Conservation (phyloP, 1,140 invertebrate species). For the Globodera ellingtonae region DNA sequence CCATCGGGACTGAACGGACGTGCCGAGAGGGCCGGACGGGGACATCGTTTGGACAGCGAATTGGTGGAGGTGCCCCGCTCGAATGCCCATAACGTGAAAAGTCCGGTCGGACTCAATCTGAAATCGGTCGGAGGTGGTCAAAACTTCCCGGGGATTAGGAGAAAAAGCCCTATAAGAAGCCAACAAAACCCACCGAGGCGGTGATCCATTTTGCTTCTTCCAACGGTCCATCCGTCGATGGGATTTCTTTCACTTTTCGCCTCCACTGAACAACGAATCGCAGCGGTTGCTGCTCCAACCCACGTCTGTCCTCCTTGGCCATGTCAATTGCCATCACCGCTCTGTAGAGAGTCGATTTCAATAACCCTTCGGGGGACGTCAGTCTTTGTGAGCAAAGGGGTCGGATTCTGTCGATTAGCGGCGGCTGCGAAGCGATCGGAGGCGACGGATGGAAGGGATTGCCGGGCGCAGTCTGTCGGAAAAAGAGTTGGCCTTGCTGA, state of each 20-base stretch:
- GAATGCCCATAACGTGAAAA: slow-evolving; percentile 44
- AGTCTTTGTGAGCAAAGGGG: slow-evolving; percentile 20
- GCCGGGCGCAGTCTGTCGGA: neutral
- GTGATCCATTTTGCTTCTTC: slow-evolving; percentile 53
- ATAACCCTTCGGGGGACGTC: slow-evolving; percentile 4
- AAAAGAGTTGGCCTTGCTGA: slow-evolving; percentile 21
- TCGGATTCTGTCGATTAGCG: slow-evolving; percentile 15
- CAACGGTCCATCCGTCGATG: neutral
- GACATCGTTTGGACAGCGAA: slow-evolving; percentile 37
- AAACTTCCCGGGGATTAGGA: neutral
- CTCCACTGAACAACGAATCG: slow-evolving; percentile 44
- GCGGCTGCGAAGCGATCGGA: neutral
- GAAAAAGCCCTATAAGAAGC: neutral
- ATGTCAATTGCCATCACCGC: slow-evolving; percentile 3
- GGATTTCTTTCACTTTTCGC: slow-evolving; percentile 33
- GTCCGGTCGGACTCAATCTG: slow-evolving; percentile 39
- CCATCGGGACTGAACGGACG: slow-evolving; percentile 38
- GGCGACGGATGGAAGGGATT: neutral
- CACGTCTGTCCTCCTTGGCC: neutral
- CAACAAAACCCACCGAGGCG: slow-evolving; percentile 40
- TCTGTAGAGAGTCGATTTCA: slow-evolving; percentile 3
- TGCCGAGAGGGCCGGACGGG: slow-evolving; percentile 32
- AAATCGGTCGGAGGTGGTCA: neutral
- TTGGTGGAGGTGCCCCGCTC: slow-evolving; percentile 45
- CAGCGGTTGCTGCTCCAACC: neutral